Evolutionary conservation across 2,113 vertebrate genomes (phyloP).

Genomic region (Acrocephalus arundinaceus): DNA sequence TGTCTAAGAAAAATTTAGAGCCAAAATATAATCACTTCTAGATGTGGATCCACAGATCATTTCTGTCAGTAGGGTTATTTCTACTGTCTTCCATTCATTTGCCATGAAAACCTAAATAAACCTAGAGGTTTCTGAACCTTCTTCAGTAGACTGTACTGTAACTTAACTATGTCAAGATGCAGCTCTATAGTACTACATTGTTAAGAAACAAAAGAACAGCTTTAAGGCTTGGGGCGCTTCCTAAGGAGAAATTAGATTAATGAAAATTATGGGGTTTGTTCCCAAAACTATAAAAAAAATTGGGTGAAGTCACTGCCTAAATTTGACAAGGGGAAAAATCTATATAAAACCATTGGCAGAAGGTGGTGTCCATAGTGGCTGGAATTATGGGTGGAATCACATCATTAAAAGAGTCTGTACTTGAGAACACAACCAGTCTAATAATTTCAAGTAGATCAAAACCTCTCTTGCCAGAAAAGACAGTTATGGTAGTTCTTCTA

Average conservation of each 20-base stretch:
- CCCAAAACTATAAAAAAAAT: neutral
- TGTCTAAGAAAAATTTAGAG: neutral
- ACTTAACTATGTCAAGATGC: neutral
- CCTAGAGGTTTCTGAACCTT: neutral
- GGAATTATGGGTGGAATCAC: neutral
- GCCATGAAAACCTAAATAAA: neutral
- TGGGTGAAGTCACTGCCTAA: neutral
- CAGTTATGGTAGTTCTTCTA: neutral
- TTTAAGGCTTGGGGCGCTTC: neutral
- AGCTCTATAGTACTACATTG: neutral
- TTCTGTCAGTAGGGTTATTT: neutral
- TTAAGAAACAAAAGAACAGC: neutral
- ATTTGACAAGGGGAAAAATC: neutral
- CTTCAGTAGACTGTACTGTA: neutral
- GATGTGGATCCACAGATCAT: neutral
- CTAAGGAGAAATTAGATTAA: neutral
- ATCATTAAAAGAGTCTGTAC: neutral
- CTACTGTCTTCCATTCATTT: neutral
- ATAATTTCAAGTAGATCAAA: neutral
- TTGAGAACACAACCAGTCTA: neutral
- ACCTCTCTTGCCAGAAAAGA: neutral
- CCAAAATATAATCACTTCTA: neutral
- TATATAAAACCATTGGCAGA: neutral
- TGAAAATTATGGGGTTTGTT: neutral
- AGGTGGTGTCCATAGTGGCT: neutral